These are phyloP conservation scores for Pegoplata infirma DNA, from an alignment of 2,888 invertebrate species.

Conservation along the genomic window DNA sequence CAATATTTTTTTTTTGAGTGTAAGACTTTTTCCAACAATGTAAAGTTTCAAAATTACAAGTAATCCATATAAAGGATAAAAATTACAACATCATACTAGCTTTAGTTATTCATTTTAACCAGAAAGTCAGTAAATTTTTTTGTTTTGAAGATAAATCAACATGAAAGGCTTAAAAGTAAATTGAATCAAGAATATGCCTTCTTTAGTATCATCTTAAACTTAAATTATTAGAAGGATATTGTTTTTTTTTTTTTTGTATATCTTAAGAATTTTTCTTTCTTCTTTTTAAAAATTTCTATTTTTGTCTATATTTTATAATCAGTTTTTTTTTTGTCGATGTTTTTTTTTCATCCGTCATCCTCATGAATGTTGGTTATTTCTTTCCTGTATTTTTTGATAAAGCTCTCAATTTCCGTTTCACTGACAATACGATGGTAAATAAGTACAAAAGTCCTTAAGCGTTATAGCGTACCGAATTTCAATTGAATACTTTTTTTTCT, in stretches of 20 bases:
- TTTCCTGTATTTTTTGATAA: conserved; percentile 10
- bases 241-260: not conserved
- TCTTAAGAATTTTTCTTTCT: not conserved
- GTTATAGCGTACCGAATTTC: conserved; percentile 6
- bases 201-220: not conserved
- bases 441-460: conserved; percentile 11
- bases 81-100: no score
- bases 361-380: not conserved
- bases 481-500: not conserved
- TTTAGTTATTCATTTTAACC: conserved; percentile 6
- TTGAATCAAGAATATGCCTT: conserved; percentile 17
- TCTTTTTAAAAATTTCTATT: not conserved
- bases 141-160: conserved; percentile 19
- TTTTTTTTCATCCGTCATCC: not conserved
- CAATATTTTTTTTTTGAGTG: no score
- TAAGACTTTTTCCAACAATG: no score
- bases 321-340: not conserved
- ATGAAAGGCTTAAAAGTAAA: conserved; percentile 15
- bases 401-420: conserved; percentile 20
- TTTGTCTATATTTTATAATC: conserved; percentile 3
- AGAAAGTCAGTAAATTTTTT: not conserved
- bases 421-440: conserved; percentile 9
- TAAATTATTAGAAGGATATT: not conserved
- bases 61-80: no score
- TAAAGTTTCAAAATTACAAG: no score